These are phyloP conservation scores for Leptopilina syphax DNA, from an alignment of 2,888 invertebrate species.

Conservation along the genomic window DNA sequence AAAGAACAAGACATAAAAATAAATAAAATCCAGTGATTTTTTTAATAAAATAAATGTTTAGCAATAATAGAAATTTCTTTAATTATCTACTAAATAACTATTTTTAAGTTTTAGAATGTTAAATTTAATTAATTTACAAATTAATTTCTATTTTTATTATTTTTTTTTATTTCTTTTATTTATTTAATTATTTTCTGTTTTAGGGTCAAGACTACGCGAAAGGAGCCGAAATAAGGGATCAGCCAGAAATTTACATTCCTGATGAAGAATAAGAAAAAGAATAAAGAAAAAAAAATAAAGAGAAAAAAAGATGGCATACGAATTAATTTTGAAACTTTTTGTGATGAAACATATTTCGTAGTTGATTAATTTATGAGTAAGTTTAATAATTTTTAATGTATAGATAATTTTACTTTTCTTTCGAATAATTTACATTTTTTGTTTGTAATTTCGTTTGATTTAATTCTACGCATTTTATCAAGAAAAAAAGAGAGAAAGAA, in stretches of 20 bases:
- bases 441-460: constrained; percentile 24
- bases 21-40: too few relatives aligned
- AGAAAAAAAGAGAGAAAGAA: neutral
- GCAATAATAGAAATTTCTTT: too few relatives aligned
- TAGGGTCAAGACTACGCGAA: constrained; percentile 64
- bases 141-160: too few relatives aligned
- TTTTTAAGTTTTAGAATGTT: too few relatives aligned
- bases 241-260: constrained; percentile 52
- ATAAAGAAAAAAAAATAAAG: too few relatives aligned
- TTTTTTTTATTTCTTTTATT: too few relatives aligned
- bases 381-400: constrained; percentile 27
- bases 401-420: constrained; percentile 19
- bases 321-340: constrained; percentile 30
- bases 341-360: constrained; percentile 36
- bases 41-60: too few relatives aligned
- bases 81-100: too few relatives aligned
- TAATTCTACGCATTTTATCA: neutral
- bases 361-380: constrained; percentile 23
- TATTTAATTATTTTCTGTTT: constrained; percentile 41
- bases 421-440: constrained; percentile 1
- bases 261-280: constrained; percentile 42
- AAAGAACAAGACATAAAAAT: too few relatives aligned
- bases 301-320: constrained; percentile 6
- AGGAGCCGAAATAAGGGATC: constrained; percentile 62
- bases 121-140: too few relatives aligned